phyloP scores from a whole-genome alignment of 2,113 vertebrate genomes.

The Labeo rohita region DNA sequence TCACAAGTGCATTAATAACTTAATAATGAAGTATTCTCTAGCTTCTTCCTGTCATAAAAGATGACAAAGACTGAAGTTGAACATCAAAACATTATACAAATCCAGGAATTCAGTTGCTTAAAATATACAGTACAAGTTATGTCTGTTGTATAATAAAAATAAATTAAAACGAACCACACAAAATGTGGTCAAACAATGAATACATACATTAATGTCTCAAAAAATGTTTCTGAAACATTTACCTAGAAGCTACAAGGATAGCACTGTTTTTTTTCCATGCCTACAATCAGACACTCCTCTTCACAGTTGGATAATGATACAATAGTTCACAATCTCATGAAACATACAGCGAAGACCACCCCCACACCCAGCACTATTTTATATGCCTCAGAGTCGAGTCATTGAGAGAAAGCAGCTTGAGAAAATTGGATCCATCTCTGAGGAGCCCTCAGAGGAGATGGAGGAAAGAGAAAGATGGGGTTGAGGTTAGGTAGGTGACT shows the following conservation, averaged over 20 bases:
- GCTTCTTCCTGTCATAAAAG: not conserved
- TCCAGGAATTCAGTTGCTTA: not conserved
- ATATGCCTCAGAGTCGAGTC: conserved; percentile 29
- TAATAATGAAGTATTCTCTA: not conserved
- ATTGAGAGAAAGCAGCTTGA: conserved; percentile 29
- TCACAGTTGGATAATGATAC: not conserved
- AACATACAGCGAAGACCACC: conserved; percentile 32
- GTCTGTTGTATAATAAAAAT: not conserved
- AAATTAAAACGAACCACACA: too few relatives aligned
- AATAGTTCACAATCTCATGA: conserved; percentile 16
- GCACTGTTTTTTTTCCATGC: not conserved
- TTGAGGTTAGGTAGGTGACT: not conserved
- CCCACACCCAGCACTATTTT: not conserved
- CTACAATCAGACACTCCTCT: not conserved
- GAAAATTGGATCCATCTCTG: conserved; percentile 54
- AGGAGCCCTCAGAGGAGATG: not conserved
- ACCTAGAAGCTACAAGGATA: not conserved
- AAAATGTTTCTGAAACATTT: not conserved
- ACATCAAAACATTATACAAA: not conserved
- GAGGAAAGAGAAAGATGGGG: not conserved
- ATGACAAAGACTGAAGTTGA: not conserved
- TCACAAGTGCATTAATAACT: conserved; percentile 1
- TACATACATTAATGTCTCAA: not conserved
- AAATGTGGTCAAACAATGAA: not conserved
- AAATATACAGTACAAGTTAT: not conserved